Percentiles rank a stretch among this genome's conserved stretches.
phyloP scores from a whole-genome alignment of 1,140 invertebrate species.

The Lepidostoma basale region DNA sequence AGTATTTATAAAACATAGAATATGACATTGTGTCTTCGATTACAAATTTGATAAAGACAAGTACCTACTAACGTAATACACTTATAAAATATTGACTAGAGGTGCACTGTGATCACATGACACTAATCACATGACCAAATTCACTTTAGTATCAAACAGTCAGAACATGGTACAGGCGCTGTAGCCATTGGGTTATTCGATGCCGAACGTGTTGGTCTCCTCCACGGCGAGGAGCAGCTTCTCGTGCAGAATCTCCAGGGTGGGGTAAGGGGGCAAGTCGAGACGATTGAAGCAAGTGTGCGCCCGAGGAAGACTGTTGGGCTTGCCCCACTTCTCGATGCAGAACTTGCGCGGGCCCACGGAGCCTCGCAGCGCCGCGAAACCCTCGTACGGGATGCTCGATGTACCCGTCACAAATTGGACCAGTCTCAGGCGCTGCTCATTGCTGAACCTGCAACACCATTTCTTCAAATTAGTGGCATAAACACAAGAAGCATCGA shows the following conservation, averaged over 20 bases:
- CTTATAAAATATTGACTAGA: slow-evolving; percentile 46
- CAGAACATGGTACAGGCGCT: slow-evolving; percentile 32
- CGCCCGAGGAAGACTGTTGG: slow-evolving; percentile 91
- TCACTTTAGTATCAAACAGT: slow-evolving; percentile 25
- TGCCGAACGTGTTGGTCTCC: slow-evolving; percentile 97
- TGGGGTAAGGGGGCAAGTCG: slow-evolving; percentile 94
- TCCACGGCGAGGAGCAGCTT: slow-evolving; percentile 94
- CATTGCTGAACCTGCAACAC: slow-evolving; percentile 83
- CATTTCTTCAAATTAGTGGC: not conserved
- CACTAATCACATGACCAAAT: not conserved
- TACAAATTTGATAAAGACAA: slow-evolving; percentile 25
- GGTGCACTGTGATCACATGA: slow-evolving; percentile 39
- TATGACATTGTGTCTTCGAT: slow-evolving; percentile 5
- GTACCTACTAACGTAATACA: slow-evolving; percentile 30
- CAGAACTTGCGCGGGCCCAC: slow-evolving; percentile 96
- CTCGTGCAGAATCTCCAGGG: slow-evolving; percentile 90
- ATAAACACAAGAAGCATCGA: no score
- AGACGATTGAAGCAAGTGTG: slow-evolving; percentile 98
- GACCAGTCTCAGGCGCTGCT: slow-evolving; percentile 86
- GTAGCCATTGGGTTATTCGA: slow-evolving; percentile 72
- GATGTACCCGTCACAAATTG: slow-evolving; percentile 98
- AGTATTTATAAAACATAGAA: slow-evolving; percentile 24
- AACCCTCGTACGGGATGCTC: slow-evolving; percentile 96
- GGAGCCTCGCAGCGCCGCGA: slow-evolving; percentile 90
- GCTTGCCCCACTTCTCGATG: slow-evolving; percentile 97